A percentile compares a stretch with the other conserved stretches of the same genome.
These are phyloP conservation scores for Drosophila histrio DNA, from an alignment of 2,888 invertebrate species.

Conservation along the genomic window DNA sequence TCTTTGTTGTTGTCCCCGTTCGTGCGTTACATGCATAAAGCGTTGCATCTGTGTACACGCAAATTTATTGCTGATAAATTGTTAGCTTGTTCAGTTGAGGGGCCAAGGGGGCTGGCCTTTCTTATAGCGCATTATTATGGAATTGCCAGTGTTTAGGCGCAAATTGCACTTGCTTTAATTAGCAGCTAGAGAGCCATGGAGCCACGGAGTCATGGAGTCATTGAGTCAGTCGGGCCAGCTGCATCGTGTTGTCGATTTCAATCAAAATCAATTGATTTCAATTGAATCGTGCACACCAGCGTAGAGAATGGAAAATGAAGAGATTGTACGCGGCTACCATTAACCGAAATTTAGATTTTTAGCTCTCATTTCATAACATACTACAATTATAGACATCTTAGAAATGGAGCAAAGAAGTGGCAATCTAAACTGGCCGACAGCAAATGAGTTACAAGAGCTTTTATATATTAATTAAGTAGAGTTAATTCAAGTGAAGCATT, in stretches of 20 bases:
- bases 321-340: conserved; percentile 31
- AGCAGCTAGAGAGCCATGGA: conserved; percentile 37
- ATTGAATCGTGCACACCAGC: conserved; percentile 60
- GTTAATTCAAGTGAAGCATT: too few relatives aligned
- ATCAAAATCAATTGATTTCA: conserved; percentile 71
- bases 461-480: not conserved
- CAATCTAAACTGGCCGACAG: not conserved
- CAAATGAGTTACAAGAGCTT: conserved; percentile 6
- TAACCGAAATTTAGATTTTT: conserved; percentile 14
- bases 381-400: not conserved
- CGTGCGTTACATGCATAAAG: conserved; percentile 40
- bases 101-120: conserved; percentile 1
- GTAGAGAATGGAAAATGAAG: conserved; percentile 10
- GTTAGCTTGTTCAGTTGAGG: conserved; percentile 45
- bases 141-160: conserved; percentile 53
- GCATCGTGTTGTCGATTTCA: conserved; percentile 52
- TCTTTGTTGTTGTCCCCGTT: conserved; percentile 21
- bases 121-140: conserved; percentile 37
- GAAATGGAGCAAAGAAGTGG: not conserved
- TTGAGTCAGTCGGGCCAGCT: conserved; percentile 39
- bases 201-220: conserved; percentile 1
- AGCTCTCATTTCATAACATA: conserved; percentile 4
- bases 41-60: conserved; percentile 43
- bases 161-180: conserved; percentile 71
- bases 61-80: conserved; percentile 77